phyloP scores from a whole-genome alignment of 2,113 vertebrate species.

The Antigone vipio region DNA sequence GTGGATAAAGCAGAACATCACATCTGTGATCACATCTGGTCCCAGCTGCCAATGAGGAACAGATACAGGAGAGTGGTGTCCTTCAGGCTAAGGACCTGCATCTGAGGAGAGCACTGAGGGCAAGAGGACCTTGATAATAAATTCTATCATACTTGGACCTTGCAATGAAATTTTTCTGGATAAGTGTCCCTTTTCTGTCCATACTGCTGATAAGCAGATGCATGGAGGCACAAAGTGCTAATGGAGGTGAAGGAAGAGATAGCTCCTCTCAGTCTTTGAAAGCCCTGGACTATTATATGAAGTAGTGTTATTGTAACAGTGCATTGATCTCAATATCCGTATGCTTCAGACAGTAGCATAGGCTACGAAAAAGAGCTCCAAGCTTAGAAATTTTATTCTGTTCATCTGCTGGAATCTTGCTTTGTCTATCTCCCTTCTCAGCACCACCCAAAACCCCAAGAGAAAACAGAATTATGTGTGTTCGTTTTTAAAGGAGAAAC shows the following conservation, averaged over 20 bases:
- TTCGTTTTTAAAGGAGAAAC: background rate
- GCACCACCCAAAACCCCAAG: background rate
- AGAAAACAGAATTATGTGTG: background rate
- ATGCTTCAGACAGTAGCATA: background rate
- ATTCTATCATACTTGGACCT: accelerated
- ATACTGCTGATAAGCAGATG: background rate
- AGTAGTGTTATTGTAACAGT: background rate
- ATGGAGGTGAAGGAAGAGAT: background rate
- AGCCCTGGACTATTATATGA: background rate
- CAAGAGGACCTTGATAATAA: background rate
- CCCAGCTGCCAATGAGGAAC: background rate
- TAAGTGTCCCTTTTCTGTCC: background rate
- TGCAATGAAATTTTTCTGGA: background rate
- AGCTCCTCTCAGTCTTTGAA: background rate
- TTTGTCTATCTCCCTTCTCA: background rate
- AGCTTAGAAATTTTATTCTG: background rate
- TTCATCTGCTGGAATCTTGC: background rate
- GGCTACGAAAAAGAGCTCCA: background rate
- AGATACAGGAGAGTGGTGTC: accelerated
- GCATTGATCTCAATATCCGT: background rate
- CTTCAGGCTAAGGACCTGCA: background rate
- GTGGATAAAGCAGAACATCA: background rate
- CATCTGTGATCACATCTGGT: background rate
- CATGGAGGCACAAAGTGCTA: background rate
- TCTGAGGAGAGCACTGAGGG: background rate